These are phyloP conservation scores for Dinocampus coccinellae DNA, from an alignment of 2,888 invertebrate species.

Conservation along the genomic window DNA sequence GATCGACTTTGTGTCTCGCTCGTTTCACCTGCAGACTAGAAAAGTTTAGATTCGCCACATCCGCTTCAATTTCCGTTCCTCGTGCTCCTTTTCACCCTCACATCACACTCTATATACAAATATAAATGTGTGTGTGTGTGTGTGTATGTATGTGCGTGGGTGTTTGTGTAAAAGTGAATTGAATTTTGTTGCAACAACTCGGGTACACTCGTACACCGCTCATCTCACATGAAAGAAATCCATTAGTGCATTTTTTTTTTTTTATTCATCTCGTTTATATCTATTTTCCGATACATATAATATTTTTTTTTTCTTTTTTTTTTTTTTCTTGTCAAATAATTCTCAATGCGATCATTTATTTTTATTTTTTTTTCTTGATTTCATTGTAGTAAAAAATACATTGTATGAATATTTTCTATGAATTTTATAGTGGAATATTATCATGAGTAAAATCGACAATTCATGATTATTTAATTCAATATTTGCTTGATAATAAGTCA, in stretches of 20 bases:
- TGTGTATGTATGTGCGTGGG: too few species aligned
- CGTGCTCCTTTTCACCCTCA: not conserved
- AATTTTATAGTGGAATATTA: too few species aligned
- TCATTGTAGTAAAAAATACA: too few species aligned
- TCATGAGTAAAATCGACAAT: not conserved
- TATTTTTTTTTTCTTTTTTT: too few species aligned
- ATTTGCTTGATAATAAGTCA: not conserved
- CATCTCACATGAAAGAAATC: not conserved
- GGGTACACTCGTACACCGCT: not conserved
- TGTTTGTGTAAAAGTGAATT: not conserved
- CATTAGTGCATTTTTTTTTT: conserved; percentile 1
- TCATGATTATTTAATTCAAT: not conserved
- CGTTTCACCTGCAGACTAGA: conserved; percentile 3
- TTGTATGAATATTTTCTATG: too few species aligned
- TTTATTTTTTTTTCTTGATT: too few species aligned
- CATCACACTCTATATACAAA: not conserved
- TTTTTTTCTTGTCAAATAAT: too few species aligned
- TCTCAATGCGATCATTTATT: not conserved
- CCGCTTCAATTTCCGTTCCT: conserved; percentile 7
- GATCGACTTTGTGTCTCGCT: not conserved
- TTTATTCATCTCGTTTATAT: too few species aligned
- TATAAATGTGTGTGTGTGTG: not conserved
- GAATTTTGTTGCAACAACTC: conserved; percentile 1
- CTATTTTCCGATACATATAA: too few species aligned
- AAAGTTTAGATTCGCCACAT: conserved; percentile 14